Evolutionary conservation across 1,140 invertebrate genomes (phyloP).

Genomic region (Zaprionus kolodkinae): DNA sequence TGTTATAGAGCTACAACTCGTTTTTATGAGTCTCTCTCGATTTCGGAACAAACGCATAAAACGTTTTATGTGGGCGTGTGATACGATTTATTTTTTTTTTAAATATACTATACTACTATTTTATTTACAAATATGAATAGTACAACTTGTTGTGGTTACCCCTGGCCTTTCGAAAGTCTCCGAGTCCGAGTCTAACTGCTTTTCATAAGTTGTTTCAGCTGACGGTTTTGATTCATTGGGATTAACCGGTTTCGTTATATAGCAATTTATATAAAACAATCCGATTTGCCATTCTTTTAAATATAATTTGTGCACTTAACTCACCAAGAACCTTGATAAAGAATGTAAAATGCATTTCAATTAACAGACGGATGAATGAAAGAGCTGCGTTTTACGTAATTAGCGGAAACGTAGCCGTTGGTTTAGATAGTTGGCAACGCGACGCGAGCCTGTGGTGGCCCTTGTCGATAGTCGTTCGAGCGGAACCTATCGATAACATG

Average conservation of each 20-base stretch:
- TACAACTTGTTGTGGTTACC: constrained; percentile 49
- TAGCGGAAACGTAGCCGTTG: constrained; percentile 42
- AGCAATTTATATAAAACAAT: constrained; percentile 54
- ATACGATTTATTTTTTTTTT: constrained; percentile 46
- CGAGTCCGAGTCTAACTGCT: constrained; percentile 12
- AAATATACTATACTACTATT: background rate
- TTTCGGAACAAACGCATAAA: constrained; percentile 28
- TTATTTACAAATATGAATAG: constrained; percentile 40
- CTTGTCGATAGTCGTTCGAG: background rate
- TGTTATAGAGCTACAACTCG: constrained; percentile 23
- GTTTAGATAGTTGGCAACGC: constrained; percentile 6
- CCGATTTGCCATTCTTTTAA: constrained; percentile 45
- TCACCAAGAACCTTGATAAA: constrained; percentile 48
- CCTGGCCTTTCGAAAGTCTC: constrained; percentile 52
- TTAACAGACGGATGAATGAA: constrained; percentile 62
- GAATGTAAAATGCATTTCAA: constrained; percentile 54
- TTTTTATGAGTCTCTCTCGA: constrained; percentile 30
- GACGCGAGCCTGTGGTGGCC: background rate
- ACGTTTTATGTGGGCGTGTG: constrained; percentile 61
- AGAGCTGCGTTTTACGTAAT: constrained; percentile 48
- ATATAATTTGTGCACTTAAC: constrained; percentile 57
- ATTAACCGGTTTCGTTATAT: constrained; percentile 60
- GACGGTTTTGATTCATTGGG: constrained; percentile 41
- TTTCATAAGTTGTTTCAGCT: constrained; percentile 55
- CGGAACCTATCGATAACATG: constrained; percentile 2